Base-by-base conservation (phyloP, 2,113 vertebrate species). In the Perca fluviatilis region DNA sequence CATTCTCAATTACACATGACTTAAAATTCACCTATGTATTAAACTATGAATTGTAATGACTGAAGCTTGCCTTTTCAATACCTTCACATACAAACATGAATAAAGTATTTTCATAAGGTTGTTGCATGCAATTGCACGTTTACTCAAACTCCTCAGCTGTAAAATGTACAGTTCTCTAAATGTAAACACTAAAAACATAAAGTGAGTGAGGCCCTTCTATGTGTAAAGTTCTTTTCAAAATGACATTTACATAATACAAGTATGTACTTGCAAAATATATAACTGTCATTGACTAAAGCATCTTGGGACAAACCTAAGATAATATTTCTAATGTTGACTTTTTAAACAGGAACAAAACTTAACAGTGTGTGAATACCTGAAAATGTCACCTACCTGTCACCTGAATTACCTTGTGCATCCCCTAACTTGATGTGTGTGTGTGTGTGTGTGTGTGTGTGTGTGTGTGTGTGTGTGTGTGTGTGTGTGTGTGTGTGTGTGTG, bases 391-490 rank as follows among this genome's bases (percentile, higher is more conserved):
- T 1, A 15, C 15, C 23, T 73, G 25, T 18, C 9, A 36, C 19
- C 11, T 6, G 21, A 6, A 56, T 46, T 6, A n/a, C 0, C 9
- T 3, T 25, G 27, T 36, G 15, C 15, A 43, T 54, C 16, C 9
- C 2, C 14, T 65, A 65, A 25, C 15, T 12, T 30, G 30, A 27
- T 27, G 15, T 54, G n/a, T 65, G 21, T 43, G 13, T 27, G 16
- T 51, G 43, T 70, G 1, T 67, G 21, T 62, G 47, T 70, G 21
- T 43, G 47, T 74, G 18, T 47, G 30, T 70, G 56, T 58, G 36
- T 43, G 0, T 74, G 3, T 54, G 13, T 43, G 16, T 53, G 40
- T 67, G 2, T 73, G n/a, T 54, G 47, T 70, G 27, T 53, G 43
- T 72, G 14, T 49, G 23, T 67, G 58, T 66, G 50, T 58, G 0